Percentiles rank a stretch among this genome's conserved stretches.
phyloP scores from a whole-genome alignment of 2,888 invertebrate species.

The Tethea ocularis region DNA sequence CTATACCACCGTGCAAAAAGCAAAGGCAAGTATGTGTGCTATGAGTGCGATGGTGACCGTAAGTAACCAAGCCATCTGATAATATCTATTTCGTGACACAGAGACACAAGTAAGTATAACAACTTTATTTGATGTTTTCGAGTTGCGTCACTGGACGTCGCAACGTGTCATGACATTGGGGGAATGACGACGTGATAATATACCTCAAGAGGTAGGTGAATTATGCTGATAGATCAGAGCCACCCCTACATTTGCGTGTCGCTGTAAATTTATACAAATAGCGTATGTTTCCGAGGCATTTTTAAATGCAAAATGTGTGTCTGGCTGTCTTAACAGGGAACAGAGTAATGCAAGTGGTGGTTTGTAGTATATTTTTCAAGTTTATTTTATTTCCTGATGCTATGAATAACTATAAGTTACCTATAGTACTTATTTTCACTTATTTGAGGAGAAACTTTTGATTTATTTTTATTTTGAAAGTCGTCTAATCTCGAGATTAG shows the following conservation, averaged over 20 bases:
- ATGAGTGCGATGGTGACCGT: background rate
- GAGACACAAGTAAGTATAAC: slow-evolving; percentile 73
- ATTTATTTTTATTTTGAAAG: no score
- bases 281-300: slow-evolving; percentile 24
- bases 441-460: no score
- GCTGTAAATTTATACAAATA: slow-evolving; percentile 37
- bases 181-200: slow-evolving; percentile 59
- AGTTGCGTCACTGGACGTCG: slow-evolving; percentile 51
- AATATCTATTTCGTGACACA: background rate
- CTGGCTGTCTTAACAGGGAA: background rate
- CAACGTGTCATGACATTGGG: slow-evolving; percentile 56
- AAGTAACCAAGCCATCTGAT: background rate
- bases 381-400: background rate
- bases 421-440: no score
- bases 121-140: slow-evolving; percentile 80
- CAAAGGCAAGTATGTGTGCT: background rate
- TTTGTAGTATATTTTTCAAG: background rate
- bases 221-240: slow-evolving; percentile 26
- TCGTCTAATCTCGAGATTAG: no score
- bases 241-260: slow-evolving; percentile 45
- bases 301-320: slow-evolving; percentile 11
- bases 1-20: no score
- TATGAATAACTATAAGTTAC: background rate
- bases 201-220: slow-evolving; percentile 42
- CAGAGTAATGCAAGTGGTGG: background rate